Conservation (phyloP, 2,797 vertebrate genomes). For the Poeciliopsis gracilis region DNA sequence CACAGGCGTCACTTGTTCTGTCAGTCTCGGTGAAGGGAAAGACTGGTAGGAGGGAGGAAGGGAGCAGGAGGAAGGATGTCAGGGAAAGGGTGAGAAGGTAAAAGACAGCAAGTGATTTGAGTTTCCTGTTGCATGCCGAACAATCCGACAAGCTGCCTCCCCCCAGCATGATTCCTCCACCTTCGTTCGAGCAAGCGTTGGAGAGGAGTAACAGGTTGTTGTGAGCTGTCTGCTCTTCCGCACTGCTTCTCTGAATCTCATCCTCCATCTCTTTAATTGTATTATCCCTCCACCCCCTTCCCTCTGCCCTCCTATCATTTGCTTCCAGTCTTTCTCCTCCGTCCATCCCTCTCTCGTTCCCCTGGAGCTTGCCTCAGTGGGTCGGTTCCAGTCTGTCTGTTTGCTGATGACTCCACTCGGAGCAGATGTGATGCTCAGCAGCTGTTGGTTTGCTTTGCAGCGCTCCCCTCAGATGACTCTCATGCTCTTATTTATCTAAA, state of each 20-base stretch:
- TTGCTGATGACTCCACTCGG: constrained; percentile 79
- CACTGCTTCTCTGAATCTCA: constrained; percentile 29
- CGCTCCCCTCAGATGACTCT: constrained; percentile 47
- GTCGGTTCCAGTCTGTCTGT: constrained; percentile 80
- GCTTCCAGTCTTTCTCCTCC: constrained; percentile 35
- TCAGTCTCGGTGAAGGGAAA: constrained; percentile 64
- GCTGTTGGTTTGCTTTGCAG: constrained; percentile 75
- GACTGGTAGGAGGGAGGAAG: constrained; percentile 38
- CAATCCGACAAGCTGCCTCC: constrained; percentile 4
- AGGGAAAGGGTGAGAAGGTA: constrained; percentile 47
- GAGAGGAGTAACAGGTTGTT: constrained; percentile 51
- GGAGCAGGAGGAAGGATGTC: constrained; percentile 65
- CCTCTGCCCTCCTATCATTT: constrained; percentile 12
- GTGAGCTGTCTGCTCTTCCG: constrained; percentile 12
- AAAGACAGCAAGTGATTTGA: constrained; percentile 43
- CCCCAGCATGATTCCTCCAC: constrained; percentile 13
- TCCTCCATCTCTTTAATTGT: constrained; percentile 61
- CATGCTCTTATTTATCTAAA: constrained; percentile 52
- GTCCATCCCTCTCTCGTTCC: constrained; percentile 52
- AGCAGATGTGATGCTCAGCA: constrained; percentile 84
- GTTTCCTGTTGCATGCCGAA: constrained; percentile 41
- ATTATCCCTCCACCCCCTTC: constrained; percentile 34
- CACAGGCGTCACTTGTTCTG: constrained; percentile 82
- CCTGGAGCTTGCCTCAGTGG: constrained; percentile 72
- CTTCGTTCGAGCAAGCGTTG: constrained; percentile 6